A percentile compares a stretch with the other conserved stretches of the same genome.
Evolutionary conservation across 2,888 invertebrate genomes (phyloP).

Genomic region (Drymonia ruficornis): DNA sequence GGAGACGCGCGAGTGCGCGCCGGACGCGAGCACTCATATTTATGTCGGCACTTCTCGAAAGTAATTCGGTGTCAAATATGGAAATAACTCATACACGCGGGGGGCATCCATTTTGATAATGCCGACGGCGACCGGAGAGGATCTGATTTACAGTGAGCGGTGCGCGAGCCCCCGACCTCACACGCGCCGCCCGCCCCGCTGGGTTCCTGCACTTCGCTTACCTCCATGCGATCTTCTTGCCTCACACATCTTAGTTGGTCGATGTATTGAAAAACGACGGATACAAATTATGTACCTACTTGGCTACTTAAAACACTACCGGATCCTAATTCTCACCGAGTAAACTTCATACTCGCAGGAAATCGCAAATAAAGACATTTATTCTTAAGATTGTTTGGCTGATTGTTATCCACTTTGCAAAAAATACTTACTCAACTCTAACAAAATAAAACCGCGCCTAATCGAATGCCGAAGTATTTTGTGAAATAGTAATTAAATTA

Average conservation of each 20-base stretch:
- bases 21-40: conserved; percentile 65
- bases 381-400: no score
- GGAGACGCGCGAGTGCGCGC: conserved; percentile 31
- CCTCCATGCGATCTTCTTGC: neutral
- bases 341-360: no score
- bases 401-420: no score
- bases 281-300: no score
- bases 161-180: conserved; percentile 44
- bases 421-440: conserved; percentile 2
- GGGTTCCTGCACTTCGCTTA: conserved; percentile 8
- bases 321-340: no score
- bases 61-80: conserved; percentile 85
- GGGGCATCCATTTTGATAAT: conserved; percentile 84
- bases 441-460: conserved; percentile 24
- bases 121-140: conserved; percentile 77
- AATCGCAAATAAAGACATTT: no score
- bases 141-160: conserved; percentile 72
- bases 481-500: conserved; percentile 72
- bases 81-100: conserved; percentile 83
- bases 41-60: conserved; percentile 84
- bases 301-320: no score
- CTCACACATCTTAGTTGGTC: no score
- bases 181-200: conserved; percentile 31
- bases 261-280: no score
- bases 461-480: conserved; percentile 41